These are phyloP conservation scores for Mystacornis crossleyi DNA, from an alignment of 2,113 vertebrate species.

Conservation along the genomic window DNA sequence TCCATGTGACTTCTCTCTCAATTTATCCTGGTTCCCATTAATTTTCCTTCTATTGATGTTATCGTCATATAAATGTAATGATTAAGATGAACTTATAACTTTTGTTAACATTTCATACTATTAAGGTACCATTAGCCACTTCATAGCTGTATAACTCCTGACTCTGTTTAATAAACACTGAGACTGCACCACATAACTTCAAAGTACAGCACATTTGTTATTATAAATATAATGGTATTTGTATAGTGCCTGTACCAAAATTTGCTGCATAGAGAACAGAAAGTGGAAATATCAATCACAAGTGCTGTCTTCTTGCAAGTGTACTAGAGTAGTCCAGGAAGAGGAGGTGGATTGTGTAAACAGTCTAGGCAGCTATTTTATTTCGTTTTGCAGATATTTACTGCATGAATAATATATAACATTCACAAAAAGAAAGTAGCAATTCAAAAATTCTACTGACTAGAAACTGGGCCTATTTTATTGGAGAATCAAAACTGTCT, in stretches of 20 bases:
- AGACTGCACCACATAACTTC: rapidly evolving
- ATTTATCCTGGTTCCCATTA: background rate
- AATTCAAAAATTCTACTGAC: background rate
- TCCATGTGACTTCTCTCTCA: rapidly evolving
- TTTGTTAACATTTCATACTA: background rate
- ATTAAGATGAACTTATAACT: background rate
- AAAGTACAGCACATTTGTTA: background rate
- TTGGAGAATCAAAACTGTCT: background rate
- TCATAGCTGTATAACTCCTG: background rate
- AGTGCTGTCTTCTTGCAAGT: background rate
- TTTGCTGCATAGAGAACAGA: background rate
- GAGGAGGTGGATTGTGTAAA: background rate
- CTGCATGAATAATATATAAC: background rate
- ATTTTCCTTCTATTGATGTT: background rate
- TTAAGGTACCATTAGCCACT: background rate
- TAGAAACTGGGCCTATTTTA: background rate
- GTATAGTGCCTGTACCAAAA: background rate
- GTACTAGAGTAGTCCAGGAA: background rate
- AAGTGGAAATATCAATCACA: background rate
- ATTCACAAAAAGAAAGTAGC: background rate
- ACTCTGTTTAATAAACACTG: background rate
- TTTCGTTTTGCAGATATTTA: slow-evolving; percentile 11
- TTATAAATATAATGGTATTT: background rate
- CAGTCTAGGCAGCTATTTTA: background rate
- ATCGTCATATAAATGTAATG: background rate